These are phyloP conservation scores for Epizoanthus illoricatus DNA, from an alignment of 92 coral and sea anemone species.

Conservation along the genomic window DNA sequence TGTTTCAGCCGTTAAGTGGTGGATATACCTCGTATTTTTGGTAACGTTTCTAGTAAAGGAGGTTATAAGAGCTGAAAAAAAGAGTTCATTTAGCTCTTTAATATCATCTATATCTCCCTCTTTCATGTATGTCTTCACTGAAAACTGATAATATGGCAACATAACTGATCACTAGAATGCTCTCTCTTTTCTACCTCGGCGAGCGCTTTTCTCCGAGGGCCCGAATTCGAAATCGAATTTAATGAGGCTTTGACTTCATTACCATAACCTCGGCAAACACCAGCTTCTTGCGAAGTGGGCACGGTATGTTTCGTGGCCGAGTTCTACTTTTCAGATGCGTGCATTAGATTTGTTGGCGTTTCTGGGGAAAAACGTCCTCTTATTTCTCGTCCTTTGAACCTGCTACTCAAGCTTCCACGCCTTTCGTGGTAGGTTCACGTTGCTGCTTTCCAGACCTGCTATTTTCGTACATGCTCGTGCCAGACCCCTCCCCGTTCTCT, in stretches of 20 bases:
- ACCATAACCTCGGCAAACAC: slow-evolving; percentile 54
- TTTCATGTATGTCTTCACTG: too few species aligned
- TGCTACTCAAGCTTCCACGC: slow-evolving; percentile 14
- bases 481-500: slow-evolving; percentile 41
- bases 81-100: too few species aligned
- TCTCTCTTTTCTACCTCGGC: slow-evolving; percentile 45
- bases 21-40: too few species aligned
- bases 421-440: slow-evolving; percentile 9
- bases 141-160: too few species aligned
- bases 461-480: slow-evolving; percentile 41
- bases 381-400: slow-evolving; percentile 14
- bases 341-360: slow-evolving; percentile 22
- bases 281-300: slow-evolving; percentile 41
- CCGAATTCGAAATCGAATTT: too few species aligned
- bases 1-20: too few species aligned
- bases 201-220: slow-evolving; percentile 27
- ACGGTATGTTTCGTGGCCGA: slow-evolving; percentile 50
- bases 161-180: too few species aligned
- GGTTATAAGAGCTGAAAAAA: too few species aligned
- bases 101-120: too few species aligned
- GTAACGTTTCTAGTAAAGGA: too few species aligned
- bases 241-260: slow-evolving; percentile 35
- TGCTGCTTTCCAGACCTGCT: slow-evolving; percentile 31
- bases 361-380: neutral
- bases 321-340: slow-evolving; percentile 39